These are phyloP conservation scores for Etheostoma perlongum DNA, from an alignment of 2,797 vertebrate species.

Conservation along the genomic window DNA sequence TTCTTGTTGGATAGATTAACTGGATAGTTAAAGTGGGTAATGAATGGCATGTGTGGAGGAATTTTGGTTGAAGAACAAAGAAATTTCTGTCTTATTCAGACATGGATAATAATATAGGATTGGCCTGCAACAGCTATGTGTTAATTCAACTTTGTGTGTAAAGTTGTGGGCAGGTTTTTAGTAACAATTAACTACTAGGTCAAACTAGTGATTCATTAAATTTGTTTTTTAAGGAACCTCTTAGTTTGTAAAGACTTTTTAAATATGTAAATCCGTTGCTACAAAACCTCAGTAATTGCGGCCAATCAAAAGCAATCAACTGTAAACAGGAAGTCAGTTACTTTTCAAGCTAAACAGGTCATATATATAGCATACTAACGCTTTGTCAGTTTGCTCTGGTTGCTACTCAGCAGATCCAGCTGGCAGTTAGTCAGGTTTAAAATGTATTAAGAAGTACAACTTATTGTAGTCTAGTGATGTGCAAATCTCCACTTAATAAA, in stretches of 20 bases:
- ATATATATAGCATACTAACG: neutral
- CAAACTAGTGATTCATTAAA: constrained; percentile 12
- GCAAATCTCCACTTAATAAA: neutral
- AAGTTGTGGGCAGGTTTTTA: neutral
- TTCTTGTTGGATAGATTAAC: constrained; percentile 46
- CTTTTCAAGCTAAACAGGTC: neutral
- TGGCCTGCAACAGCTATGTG: constrained; percentile 1
- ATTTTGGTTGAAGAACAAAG: constrained; percentile 5
- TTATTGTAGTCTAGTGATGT: neutral
- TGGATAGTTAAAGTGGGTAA: constrained; percentile 53
- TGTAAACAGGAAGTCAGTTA: neutral
- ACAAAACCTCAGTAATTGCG: neutral
- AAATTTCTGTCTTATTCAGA: constrained; percentile 17
- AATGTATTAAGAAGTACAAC: neutral
- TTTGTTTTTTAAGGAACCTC: neutral
- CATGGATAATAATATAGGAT: constrained; percentile 19
- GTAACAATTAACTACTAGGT: neutral
- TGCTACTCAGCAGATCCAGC: neutral
- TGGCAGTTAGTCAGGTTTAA: neutral
- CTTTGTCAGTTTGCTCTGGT: neutral
- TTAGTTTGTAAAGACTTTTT: neutral
- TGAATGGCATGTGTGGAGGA: constrained; percentile 55
- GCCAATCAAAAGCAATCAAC: constrained; percentile 12
- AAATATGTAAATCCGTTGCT: neutral
- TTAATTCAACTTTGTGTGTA: neutral